Base-by-base conservation (phyloP, 2,797 vertebrate species). In the Anableps anableps region DNA sequence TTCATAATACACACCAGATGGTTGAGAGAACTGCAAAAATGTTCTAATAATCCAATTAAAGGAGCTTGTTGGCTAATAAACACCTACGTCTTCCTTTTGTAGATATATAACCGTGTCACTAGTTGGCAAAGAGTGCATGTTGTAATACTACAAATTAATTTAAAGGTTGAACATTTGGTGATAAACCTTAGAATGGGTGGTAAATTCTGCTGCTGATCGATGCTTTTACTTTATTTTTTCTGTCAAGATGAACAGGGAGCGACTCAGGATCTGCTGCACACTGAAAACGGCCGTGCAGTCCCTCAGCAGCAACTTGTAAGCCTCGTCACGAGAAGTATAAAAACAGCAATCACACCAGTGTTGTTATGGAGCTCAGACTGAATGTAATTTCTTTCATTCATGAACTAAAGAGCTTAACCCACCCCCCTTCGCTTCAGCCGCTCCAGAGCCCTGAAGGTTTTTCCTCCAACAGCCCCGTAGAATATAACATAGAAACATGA, bases 31-130 rank as follows among this genome's bases (percentile, higher is more conserved):
- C 74, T 3, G 76, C 83, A 82, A 74, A 85, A 73, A 87, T 84
- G 74, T 78, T 71, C 77, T 88, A 82, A 83, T 90, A 86, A 83
- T 53, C 66, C 66, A 4, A 84, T 88, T 89, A 88, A 85, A 80
- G 74, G 75, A 81, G 47, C 29, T 77, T 58, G 82, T 88, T 84
- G 78, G 85, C 82, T 75, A 58, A 88, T 76, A 88, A 88, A 84
- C 74, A 78, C 50, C 58, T 79, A 75, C 64, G 62, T 75, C 77
- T 80, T 76, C 17, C 5, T 51, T 78, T 74, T 50, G 50, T n/a
- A 72, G 75, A 68, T 79, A 26, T 79, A 60, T 51, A 62, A 47
- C 55, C 9, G 4, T 53, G 51, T 48, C 47, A 76, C n/a, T 53
- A 53, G 64, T 82, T 80, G 72, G 34, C 26, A 72, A 29, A 51